Percentiles rank a stretch among this genome's conserved stretches.
Conservation (phyloP, 2,888 invertebrate genomes). For the Diplazon laetatorius region DNA sequence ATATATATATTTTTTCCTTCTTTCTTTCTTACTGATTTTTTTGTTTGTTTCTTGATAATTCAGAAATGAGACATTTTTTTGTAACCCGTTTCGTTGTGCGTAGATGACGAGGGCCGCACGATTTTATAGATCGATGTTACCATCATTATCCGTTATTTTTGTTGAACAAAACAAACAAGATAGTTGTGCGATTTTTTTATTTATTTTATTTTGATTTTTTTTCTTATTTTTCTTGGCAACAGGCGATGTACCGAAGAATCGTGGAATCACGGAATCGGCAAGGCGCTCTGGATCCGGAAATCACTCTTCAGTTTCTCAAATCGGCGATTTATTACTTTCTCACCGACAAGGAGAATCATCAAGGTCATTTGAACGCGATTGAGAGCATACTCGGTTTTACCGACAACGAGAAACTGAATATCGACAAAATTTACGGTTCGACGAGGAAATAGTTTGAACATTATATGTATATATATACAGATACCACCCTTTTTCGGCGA, state of each 20-base stretch:
- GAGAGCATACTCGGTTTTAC: slow-evolving; percentile 95
- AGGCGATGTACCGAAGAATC: slow-evolving; percentile 94
- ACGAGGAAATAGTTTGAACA: slow-evolving; percentile 73
- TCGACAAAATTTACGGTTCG: slow-evolving; percentile 85
- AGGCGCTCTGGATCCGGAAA: slow-evolving; percentile 92
- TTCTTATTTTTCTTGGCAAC: slow-evolving; percentile 73
- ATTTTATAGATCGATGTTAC: slow-evolving; percentile 31
- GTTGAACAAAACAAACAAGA: background rate
- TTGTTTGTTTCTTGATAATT: no score
- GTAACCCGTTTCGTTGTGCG: slow-evolving; percentile 2
- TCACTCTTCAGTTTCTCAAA: slow-evolving; percentile 95
- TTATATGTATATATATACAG: no score
- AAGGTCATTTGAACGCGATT: slow-evolving; percentile 94
- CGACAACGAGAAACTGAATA: slow-evolving; percentile 91
- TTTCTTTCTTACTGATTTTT: no score
- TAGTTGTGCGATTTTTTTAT: background rate
- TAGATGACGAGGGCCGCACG: slow-evolving; percentile 27
- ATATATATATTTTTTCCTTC: no score
- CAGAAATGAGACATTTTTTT: background rate
- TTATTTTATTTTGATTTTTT: slow-evolving; percentile 25
- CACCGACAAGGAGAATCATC: slow-evolving; percentile 94
- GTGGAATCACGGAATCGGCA: slow-evolving; percentile 90
- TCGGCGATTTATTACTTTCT: slow-evolving; percentile 96
- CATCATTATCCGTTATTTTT: background rate
- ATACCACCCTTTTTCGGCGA: background rate